These are phyloP conservation scores for Tubulanus polymorphus DNA, from an alignment of 2,888 invertebrate genomes.

Conservation along the genomic window DNA sequence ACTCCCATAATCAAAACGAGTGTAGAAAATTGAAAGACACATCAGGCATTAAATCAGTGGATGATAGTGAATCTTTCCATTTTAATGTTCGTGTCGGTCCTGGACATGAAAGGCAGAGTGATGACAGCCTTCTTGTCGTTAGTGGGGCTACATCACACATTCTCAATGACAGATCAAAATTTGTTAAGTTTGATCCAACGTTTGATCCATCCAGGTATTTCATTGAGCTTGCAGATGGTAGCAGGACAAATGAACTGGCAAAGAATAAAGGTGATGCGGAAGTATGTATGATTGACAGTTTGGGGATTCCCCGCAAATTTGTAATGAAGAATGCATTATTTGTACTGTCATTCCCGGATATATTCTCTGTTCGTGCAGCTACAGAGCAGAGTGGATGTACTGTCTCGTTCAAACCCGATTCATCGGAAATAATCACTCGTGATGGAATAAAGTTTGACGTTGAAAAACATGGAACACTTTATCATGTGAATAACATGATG, in stretches of 20 bases:
- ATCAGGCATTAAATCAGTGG: too few species aligned
- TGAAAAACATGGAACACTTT: slow-evolving; percentile 14
- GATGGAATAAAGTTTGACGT: slow-evolving; percentile 18
- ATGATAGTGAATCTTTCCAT: too few species aligned
- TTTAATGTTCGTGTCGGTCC: too few species aligned
- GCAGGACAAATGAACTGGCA: slow-evolving; percentile 14
- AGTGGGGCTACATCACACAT: slow-evolving; percentile 17
- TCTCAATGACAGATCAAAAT: slow-evolving; percentile 12
- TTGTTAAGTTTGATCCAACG: slow-evolving; percentile 11
- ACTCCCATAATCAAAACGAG: too few species aligned
- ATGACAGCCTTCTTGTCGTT: slow-evolving; percentile 12
- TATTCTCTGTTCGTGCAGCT: slow-evolving; percentile 24
- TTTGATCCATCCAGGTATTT: slow-evolving; percentile 16
- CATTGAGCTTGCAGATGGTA: slow-evolving; percentile 24
- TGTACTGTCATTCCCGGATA: slow-evolving; percentile 18
- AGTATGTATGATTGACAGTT: slow-evolving; percentile 10
- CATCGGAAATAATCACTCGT: slow-evolving; percentile 1
- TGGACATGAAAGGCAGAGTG: not conserved
- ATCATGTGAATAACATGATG: slow-evolving; percentile 10
- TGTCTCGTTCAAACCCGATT: slow-evolving; percentile 13
- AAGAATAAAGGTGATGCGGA: slow-evolving; percentile 10
- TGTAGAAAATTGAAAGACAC: too few species aligned
- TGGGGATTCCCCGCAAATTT: not conserved
- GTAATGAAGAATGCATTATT: slow-evolving; percentile 2
- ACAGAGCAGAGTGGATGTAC: slow-evolving; percentile 14